Conservation (phyloP, 2,113 vertebrate species). For the Lampris incognitus region DNA sequence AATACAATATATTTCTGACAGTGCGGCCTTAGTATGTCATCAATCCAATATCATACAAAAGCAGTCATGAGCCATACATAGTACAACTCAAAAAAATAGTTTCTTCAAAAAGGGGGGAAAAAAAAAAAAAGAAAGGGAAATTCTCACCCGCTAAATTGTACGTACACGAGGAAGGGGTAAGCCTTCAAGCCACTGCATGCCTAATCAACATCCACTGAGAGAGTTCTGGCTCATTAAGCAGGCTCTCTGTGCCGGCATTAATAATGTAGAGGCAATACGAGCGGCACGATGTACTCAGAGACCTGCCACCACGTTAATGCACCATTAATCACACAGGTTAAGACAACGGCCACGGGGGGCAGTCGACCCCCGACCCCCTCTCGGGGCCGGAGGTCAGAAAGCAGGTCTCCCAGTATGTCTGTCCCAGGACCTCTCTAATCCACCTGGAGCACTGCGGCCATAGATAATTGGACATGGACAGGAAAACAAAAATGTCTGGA, state of each 20-base stretch:
- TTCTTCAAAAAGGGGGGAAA: neutral
- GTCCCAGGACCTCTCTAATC: constrained; percentile 6
- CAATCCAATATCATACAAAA: neutral
- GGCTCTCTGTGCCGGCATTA: constrained; percentile 75
- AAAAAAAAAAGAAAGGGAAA: neutral
- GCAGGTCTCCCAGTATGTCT: constrained; percentile 7
- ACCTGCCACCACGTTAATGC: constrained; percentile 74
- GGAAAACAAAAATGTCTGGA: neutral
- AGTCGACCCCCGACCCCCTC: constrained; percentile 43
- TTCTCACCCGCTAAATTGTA: constrained; percentile 26
- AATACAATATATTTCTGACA: too few species aligned
- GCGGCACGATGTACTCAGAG: constrained; percentile 69
- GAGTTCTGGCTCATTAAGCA: constrained; percentile 78
- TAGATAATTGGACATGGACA: neutral
- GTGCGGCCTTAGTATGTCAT: neutral
- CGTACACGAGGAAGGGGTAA: constrained; percentile 43
- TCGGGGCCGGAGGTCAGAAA: constrained; percentile 35
- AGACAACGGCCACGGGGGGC: constrained; percentile 66
- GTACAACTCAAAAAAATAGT: neutral
- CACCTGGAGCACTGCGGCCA: neutral
- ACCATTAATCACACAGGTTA: constrained; percentile 77
- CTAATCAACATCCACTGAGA: constrained; percentile 74
- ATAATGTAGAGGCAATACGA: constrained; percentile 76
- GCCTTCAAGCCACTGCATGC: constrained; percentile 51
- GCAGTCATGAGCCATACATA: neutral